Conservation (phyloP, 2,797 vertebrate genomes). For the Sebastes vulpes region DNA sequence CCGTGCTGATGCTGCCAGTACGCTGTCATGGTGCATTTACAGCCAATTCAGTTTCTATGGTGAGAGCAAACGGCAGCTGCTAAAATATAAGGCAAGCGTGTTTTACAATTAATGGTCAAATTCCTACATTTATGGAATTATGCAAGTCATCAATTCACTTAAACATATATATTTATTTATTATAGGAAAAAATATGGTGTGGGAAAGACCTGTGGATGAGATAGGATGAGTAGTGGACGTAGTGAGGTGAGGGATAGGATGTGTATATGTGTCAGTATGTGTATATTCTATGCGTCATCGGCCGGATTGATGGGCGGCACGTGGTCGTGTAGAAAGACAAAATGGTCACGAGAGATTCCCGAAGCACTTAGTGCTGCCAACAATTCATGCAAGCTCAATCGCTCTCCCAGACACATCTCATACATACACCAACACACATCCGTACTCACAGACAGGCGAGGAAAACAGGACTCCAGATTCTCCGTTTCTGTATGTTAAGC, state of each 20-base stretch:
- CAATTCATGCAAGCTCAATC: background rate
- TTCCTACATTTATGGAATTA: background rate
- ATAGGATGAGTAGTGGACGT: background rate
- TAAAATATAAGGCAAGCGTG: background rate
- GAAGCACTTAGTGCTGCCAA: slow-evolving; percentile 39
- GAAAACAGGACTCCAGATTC: background rate
- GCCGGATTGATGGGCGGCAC: background rate
- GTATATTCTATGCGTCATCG: background rate
- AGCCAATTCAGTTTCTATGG: background rate
- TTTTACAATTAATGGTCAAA: background rate
- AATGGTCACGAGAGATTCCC: slow-evolving; percentile 33
- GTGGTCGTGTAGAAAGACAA: background rate
- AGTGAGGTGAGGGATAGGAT: background rate
- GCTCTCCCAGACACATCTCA: background rate
- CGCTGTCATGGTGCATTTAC: background rate
- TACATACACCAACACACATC: background rate
- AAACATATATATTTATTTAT: background rate
- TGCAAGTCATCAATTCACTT: background rate
- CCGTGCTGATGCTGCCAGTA: background rate
- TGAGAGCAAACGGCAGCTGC: background rate
- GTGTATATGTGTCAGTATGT: background rate
- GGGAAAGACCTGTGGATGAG: background rate
- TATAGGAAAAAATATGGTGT: background rate
- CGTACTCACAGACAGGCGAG: background rate
- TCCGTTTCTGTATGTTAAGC: background rate